Evolutionary conservation across 2,888 invertebrate genomes (phyloP).

Genomic region (Scaptomyza caliginosa): DNA sequence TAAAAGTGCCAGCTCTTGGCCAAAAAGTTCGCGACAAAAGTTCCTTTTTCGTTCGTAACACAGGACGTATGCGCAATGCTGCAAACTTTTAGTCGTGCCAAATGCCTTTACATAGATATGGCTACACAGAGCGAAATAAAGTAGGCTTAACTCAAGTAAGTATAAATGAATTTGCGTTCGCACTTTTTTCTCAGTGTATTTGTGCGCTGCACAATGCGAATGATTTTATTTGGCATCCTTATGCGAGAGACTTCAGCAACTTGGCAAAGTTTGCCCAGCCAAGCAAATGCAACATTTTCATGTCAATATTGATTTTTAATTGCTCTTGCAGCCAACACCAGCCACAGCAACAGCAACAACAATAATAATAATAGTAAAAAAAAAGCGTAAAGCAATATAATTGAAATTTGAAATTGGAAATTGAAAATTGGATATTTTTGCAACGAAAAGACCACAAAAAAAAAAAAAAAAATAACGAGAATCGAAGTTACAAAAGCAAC

Average conservation of each 20-base stretch:
- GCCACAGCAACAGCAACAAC: conserved; percentile 25
- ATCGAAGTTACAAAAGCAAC: conserved; percentile 42
- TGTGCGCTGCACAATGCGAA: conserved; percentile 38
- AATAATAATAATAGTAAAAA: conserved; percentile 53
- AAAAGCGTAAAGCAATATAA: conserved; percentile 74
- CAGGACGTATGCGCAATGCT: conserved; percentile 50
- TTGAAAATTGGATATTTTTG: conserved; percentile 75
- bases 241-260: conserved; percentile 8
- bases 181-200: conserved; percentile 10
- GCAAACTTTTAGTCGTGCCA: background rate
- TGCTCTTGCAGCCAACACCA: conserved; percentile 48
- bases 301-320: conserved; percentile 75
- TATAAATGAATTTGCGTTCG: too few relatives aligned
- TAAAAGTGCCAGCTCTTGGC: conserved; percentile 19
- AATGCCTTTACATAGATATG: background rate
- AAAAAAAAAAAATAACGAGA: conserved; percentile 16
- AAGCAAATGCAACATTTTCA: conserved; percentile 51
- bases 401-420: conserved; percentile 78
- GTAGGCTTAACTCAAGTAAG: too few relatives aligned
- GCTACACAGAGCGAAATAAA: conserved; percentile 2
- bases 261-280: conserved; percentile 20
- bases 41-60: conserved; percentile 18
- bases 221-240: conserved; percentile 49
- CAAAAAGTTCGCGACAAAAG: conserved; percentile 27
- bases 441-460: conserved; percentile 46